Base-by-base conservation (phyloP, 1,140 invertebrate genomes). In the Rhynchophorus ferrugineus region DNA sequence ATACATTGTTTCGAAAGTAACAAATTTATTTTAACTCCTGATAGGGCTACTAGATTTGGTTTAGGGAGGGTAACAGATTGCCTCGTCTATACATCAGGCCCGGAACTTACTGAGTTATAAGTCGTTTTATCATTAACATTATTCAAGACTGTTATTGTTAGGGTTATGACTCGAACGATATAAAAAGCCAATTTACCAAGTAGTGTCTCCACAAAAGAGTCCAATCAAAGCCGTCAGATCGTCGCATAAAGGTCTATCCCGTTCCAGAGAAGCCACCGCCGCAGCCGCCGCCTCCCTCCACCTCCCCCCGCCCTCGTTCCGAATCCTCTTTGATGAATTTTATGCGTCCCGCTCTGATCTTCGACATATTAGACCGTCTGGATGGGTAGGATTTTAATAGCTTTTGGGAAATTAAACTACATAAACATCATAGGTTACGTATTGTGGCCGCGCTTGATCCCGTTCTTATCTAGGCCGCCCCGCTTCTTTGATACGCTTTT, bases 321-420 rank as follows among this genome's bases (percentile, higher is more conserved):
- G 48, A 50, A 63, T 62, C 60, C 63, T n/a, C 62, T 64, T 63
- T 64, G 62, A 63, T 64, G 60, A 61, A 64, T 64, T 66, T 64
- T 66, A 66, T 66, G 59, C 62, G 59, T 54, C 57, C 45, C 57
- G 52, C 57, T 53, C 47, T 60, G 61, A 64, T 64, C 58, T 62
- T 60, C 60, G 58, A 63, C 63, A 61, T 65, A 65, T 65, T 62
- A 65, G 57, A 59, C 59, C 51, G 58, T 56, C 59, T 59, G 51
- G 56, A 45, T 61, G 54, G 54, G 53, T 48, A 54, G 61, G 61
- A 65, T 63, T 61, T 63, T 65, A 63, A 63, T 65, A 57, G 58
- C 60, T 63, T 65, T 56, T 55, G 61, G 61, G 63, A 65, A 65
- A 65, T 63, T 65, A 65, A 65, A 65, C 63, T 60, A 61, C 63